phyloP scores from a whole-genome alignment of 2,797 vertebrate genomes.

The Choloepus didactylus region DNA sequence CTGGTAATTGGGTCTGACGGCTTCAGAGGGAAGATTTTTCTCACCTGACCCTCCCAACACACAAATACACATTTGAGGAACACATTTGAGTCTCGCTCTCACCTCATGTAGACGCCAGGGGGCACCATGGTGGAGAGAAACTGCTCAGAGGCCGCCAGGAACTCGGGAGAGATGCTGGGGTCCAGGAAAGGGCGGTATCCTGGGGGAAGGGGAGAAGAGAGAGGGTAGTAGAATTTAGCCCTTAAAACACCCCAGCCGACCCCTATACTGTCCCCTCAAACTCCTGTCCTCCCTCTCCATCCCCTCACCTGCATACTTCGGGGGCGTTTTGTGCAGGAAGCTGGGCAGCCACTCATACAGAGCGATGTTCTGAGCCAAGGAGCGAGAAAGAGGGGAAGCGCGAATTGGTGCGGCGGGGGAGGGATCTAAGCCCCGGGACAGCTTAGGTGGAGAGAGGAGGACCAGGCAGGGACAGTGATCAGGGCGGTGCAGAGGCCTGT shows the following conservation, averaged over 20 bases:
- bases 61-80: neutral
- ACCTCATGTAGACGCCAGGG: constrained; percentile 96
- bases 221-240: neutral
- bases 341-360: constrained; percentile 95
- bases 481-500: neutral
- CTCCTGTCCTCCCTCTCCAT: neutral
- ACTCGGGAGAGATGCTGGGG: constrained; percentile 93
- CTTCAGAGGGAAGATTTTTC: neutral
- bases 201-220: constrained; percentile 71
- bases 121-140: constrained; percentile 93
- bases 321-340: constrained; percentile 81
- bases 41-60: neutral
- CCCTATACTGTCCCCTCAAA: fast-evolving
- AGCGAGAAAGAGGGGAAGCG: neutral
- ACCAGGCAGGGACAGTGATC: neutral
- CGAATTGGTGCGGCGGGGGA: no score
- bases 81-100: constrained; percentile 29
- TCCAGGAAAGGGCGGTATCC: constrained; percentile 92
- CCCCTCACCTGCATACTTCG: constrained; percentile 91
- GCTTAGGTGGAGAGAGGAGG: neutral
- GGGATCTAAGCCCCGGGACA: no score
- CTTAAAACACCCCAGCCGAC: neutral
- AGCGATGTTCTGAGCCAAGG: constrained; percentile 90
- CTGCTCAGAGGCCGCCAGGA: constrained; percentile 88
- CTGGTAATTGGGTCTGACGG: neutral